Base-by-base conservation (phyloP, 2,113 vertebrate genomes). In the Laticauda laticaudata region DNA sequence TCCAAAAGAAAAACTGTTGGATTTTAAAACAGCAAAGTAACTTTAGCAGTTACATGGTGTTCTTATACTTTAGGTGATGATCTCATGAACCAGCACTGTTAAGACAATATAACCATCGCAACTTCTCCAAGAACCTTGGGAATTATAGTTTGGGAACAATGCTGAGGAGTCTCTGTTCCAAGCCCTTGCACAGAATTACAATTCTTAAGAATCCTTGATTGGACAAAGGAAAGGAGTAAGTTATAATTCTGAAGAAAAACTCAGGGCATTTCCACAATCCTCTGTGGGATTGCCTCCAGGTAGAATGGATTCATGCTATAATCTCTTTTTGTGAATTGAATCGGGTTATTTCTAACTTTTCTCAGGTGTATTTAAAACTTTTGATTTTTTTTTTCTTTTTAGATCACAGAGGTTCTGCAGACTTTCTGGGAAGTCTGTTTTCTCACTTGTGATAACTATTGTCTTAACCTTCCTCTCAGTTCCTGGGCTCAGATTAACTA, bases 21-120 rank as follows among this genome's bases (percentile, higher is more conserved):
- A 4, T 2, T 48, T 34, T 86, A 45, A 59, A 94, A 61, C 94
- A 51, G 94, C 91, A 92, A 85, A 64, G 14, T 53, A 53, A 7
- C 55, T 56, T 88, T 69, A 93, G 57, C 59, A 87, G 88, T 64
- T 8, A 0, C 54, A 9, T 75, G 43, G 86, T 29, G 45, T 75
- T 91, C 29, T 91, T 24, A 5, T 54, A 4, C 85, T n/a, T 85
- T 24, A 88, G 0, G 51, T 3, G 0, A 0, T 81, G 54, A 9
- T 59, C 93, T 92, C 20, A 21, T 81, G 29, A 21, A 29, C 26
- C 39, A 51, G 18, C 34, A 59, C 24, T 59, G 43, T 43, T 90
- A 59, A 91, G 20, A 39, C 39, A 75, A 2, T 26, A 12, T 55
- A 57, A 26, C 20, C 11, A 43, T 43, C 43, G 24, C 86, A 23